Percentiles rank a stretch among this genome's conserved stretches.
Conservation (phyloP, 2,888 invertebrate species). For the Pollenia angustigena region DNA sequence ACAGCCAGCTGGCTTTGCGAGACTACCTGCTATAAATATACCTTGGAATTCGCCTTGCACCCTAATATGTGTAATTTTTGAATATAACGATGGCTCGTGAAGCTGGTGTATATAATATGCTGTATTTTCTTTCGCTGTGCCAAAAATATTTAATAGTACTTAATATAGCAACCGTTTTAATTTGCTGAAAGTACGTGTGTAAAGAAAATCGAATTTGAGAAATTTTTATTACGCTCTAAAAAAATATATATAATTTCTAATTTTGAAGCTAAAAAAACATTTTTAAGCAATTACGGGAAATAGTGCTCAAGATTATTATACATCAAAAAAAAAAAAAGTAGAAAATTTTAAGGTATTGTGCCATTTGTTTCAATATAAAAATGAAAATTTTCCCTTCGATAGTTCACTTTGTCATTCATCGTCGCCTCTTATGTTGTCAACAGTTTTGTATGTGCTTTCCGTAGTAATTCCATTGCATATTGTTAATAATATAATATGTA, state of each 20-base stretch:
- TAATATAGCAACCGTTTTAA: conserved; percentile 36
- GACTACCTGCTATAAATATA: no score
- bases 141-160: not conserved
- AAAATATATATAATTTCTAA: conserved; percentile 2
- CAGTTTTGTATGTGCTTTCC: conserved; percentile 14
- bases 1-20: no score
- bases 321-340: not conserved
- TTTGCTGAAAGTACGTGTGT: conserved; percentile 44
- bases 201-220: conserved; percentile 36
- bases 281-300: not conserved
- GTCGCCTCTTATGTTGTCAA: conserved; percentile 22
- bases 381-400: conserved; percentile 73
- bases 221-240: conserved; percentile 51
- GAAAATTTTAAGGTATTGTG: conserved; percentile 37
- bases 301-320: not conserved
- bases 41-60: no score
- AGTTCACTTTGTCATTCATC: conserved; percentile 60
- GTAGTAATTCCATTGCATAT: conserved; percentile 30
- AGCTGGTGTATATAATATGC: no score
- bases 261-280: not conserved
- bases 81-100: no score
- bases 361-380: conserved; percentile 25
- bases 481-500: conserved; percentile 25
- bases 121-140: no score
- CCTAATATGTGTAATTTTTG: no score